These are phyloP conservation scores for Gracilinanus agilis DNA, from an alignment of 2,113 vertebrate genomes.

Conservation along the genomic window DNA sequence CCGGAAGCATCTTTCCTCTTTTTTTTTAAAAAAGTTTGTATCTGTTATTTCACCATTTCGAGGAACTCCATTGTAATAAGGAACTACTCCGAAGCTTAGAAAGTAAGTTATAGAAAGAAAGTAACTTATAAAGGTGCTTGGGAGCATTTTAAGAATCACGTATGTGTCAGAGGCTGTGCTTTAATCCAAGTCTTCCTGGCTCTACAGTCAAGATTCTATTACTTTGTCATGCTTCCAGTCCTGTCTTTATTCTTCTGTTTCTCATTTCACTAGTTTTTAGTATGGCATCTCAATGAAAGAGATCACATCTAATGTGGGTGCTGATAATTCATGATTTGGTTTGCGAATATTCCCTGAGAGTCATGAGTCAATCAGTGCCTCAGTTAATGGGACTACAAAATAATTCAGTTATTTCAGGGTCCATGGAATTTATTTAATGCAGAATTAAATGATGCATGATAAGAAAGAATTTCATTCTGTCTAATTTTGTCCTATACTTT, in stretches of 20 bases:
- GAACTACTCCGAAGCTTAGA: not conserved
- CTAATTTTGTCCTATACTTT: not conserved
- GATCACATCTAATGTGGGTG: not conserved
- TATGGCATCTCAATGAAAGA: not conserved
- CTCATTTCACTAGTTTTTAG: slow-evolving; percentile 9
- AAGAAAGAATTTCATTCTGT: not conserved
- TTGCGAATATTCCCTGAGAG: not conserved
- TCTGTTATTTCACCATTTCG: not conserved
- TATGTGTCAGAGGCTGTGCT: not conserved
- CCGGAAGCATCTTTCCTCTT: too few relatives aligned
- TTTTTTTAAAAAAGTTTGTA: not conserved
- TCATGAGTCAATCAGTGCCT: not conserved
- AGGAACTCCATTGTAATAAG: not conserved
- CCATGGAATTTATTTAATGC: not conserved
- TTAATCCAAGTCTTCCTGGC: not conserved
- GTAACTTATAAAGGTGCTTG: not conserved
- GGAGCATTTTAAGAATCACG: not conserved
- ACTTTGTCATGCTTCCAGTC: not conserved
- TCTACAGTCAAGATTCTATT: too few relatives aligned
- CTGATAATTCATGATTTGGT: not conserved
- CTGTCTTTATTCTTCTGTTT: not conserved
- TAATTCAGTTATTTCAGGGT: not conserved
- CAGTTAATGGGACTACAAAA: not conserved
- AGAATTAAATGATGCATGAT: not conserved
- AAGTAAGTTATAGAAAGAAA: too few relatives aligned